These are phyloP conservation scores for Anthophora plumipes DNA, from an alignment of 2,888 invertebrate genomes.

Conservation along the genomic window DNA sequence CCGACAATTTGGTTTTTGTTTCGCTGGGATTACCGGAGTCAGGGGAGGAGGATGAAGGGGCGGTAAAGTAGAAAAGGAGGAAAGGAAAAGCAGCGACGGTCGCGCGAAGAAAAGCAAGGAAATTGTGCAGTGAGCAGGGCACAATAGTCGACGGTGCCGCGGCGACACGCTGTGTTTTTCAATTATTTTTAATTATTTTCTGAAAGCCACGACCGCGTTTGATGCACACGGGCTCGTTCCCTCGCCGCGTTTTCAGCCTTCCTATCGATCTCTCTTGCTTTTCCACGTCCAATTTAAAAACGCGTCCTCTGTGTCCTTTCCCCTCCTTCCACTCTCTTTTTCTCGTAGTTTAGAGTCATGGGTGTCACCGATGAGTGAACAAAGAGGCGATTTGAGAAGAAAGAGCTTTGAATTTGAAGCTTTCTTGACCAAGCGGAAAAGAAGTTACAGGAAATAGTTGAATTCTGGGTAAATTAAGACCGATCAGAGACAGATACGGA, in stretches of 20 bases:
- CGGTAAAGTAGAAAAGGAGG: too few relatives aligned
- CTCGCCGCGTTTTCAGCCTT: slow-evolving; percentile 17
- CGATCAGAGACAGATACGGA: too few relatives aligned
- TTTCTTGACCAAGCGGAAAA: not conserved
- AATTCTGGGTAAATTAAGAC: not conserved
- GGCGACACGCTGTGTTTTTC: slow-evolving; percentile 67
- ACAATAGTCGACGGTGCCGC: slow-evolving; percentile 57
- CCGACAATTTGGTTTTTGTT: slow-evolving; percentile 69
- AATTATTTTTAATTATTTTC: slow-evolving; percentile 77
- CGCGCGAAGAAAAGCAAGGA: slow-evolving; percentile 54
- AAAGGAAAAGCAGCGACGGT: not conserved
- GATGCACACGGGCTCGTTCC: slow-evolving; percentile 53
- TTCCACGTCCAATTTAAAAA: slow-evolving; percentile 56
- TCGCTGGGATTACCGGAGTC: slow-evolving; percentile 62
- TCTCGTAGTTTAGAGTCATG: too few relatives aligned
- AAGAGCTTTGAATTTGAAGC: not conserved
- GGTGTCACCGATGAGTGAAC: slow-evolving; percentile 1
- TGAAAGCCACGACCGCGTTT: slow-evolving; percentile 68
- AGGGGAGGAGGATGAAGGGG: slow-evolving; percentile 7
- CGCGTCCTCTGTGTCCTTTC: not conserved
- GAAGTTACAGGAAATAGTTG: not conserved
- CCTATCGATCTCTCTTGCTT: slow-evolving; percentile 37
- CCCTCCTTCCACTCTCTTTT: not conserved
- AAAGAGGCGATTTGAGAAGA: not conserved
- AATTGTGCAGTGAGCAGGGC: slow-evolving; percentile 61